Evolutionary conservation across 2,113 vertebrate genomes (phyloP).

Genomic region (Neotoma lepida): DNA sequence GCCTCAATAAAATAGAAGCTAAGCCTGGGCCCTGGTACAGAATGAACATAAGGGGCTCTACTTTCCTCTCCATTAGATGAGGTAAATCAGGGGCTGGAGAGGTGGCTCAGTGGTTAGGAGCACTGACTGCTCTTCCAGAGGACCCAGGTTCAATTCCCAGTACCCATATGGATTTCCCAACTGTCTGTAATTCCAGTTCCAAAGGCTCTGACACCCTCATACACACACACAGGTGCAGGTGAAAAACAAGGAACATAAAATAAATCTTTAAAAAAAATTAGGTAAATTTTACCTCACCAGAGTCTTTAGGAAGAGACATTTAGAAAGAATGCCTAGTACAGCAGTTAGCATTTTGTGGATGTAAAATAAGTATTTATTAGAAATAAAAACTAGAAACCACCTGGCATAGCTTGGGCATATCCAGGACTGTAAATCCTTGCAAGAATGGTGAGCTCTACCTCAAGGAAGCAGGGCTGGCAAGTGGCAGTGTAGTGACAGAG

Average conservation of each 20-base stretch:
- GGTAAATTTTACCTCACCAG: background rate
- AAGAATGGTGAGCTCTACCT: conserved; percentile 16
- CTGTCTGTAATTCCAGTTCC: background rate
- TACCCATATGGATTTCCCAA: background rate
- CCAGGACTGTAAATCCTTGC: background rate
- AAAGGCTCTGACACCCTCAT: background rate
- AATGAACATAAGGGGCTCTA: conserved; percentile 6
- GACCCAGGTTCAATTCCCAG: background rate
- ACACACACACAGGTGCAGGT: background rate
- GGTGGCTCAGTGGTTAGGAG: background rate
- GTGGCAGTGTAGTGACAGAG: conserved; percentile 52
- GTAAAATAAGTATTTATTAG: conserved; percentile 33
- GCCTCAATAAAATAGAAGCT: conserved; percentile 16
- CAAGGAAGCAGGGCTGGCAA: conserved; percentile 55
- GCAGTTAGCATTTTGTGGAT: conserved; percentile 17
- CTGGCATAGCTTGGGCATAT: background rate
- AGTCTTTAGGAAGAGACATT: background rate
- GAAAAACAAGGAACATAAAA: background rate
- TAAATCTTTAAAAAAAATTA: background rate
- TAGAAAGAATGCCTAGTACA: background rate
- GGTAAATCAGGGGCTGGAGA: background rate
- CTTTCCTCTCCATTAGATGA: conserved; percentile 18
- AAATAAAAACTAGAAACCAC: conserved; percentile 4
- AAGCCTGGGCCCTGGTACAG: background rate
- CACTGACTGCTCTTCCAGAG: background rate